Base-by-base conservation (phyloP, 2,113 vertebrate species). In the Cathartes aura region DNA sequence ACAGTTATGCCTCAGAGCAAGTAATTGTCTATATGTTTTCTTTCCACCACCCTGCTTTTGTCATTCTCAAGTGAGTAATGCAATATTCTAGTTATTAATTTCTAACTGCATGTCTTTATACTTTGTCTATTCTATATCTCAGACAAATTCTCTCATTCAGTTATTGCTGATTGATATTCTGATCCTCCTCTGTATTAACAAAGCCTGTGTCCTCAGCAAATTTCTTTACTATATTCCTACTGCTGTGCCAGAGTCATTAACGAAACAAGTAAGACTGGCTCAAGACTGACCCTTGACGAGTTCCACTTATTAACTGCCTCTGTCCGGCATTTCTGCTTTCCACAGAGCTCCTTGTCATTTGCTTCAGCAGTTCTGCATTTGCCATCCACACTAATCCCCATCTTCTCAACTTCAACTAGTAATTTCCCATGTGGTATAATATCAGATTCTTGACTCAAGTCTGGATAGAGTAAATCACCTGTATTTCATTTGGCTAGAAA, bases 51-150 rank as follows among this genome's bases (percentile, higher is more conserved):
- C 62, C 66, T 82, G 56, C 93, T 91, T 97, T 89, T 96, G 93
- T 97, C 87, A 89, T 95, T 82, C 88, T 70, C 63, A 75, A 96
- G 60, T 93, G 82, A 93, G 79, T 86, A 94, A 96, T 55, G 85
- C 62, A 90, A 94, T 94, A 93, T 26, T 92, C 75, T 52, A 62
- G 82, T 94, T 89, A 86, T 81, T 97, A 80, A 97, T 90, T 94
- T 94, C 87, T 92, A 95, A 93, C 70, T 89, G 71, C 63, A 23
- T 26, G 67, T 86, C 90, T 95, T 94, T 83, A 76, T 66, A 45
- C 71, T 80, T 90, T 42, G 43, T 56, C 70, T 88, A 26, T 80
- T 94, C 74, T 68, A n/a, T 90, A n/a, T 90, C 72, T 89, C 84
- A 70, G 78, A 60, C 53, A 73, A 81, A 88, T 86, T 81, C 82